Conservation (phyloP, 2,888 invertebrate genomes). For the Machimus rusticus region DNA sequence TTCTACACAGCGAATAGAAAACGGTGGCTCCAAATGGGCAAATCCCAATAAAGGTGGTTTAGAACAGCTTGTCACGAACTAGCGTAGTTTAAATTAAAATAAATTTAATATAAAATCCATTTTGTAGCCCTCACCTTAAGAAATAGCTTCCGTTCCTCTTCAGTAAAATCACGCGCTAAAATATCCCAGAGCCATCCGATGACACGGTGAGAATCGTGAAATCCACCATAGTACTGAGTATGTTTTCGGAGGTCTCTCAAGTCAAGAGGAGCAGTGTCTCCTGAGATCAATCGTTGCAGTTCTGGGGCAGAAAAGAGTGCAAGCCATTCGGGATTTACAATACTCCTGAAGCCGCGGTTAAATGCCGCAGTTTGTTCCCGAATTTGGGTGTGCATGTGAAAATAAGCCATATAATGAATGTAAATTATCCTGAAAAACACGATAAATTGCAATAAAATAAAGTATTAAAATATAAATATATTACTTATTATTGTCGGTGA, state of each 20-base stretch:
- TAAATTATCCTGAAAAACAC: conserved; percentile 82
- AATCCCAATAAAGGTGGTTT: conserved; percentile 97
- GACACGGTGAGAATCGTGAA: conserved; percentile 97
- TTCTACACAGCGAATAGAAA: conserved; percentile 98
- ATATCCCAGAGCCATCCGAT: conserved; percentile 99
- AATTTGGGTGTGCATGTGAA: conserved; percentile 97
- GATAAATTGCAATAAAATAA: not conserved
- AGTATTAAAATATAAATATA: not conserved
- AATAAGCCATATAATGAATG: conserved; percentile 98
- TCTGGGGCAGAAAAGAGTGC: conserved; percentile 95
- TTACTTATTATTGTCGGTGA: conserved; percentile 96
- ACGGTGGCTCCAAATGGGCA: conserved; percentile 95
- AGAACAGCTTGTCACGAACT: conserved; percentile 95
- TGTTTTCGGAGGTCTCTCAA: conserved; percentile 85
- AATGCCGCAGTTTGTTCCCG: conserved; percentile 97
- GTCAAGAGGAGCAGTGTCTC: conserved; percentile 93
- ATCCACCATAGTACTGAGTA: conserved; percentile 99
- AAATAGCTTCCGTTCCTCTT: conserved; percentile 91
- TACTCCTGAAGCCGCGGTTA: conserved; percentile 93
- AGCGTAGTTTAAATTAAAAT: conserved; percentile 44
- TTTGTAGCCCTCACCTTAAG: conserved; percentile 73
- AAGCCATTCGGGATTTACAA: conserved; percentile 95
- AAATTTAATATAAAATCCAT: not conserved
- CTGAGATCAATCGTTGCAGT: conserved; percentile 92
- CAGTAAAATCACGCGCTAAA: conserved; percentile 91